Percentiles rank a stretch among this genome's conserved stretches.
Conservation (phyloP, 2,113 vertebrate genomes). For the human (Homo sapiens) region DNA sequence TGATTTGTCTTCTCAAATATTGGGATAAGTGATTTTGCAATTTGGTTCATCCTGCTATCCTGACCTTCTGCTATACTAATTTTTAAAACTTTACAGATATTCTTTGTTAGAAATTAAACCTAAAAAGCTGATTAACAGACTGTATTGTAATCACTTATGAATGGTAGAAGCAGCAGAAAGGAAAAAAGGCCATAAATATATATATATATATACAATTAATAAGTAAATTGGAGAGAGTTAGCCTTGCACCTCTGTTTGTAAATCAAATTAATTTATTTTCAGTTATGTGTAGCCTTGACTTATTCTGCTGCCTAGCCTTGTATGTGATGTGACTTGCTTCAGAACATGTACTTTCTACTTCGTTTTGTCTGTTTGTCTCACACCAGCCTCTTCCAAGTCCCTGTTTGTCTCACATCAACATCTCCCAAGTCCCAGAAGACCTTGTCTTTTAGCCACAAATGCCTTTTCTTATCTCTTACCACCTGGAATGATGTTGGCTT, state of each 20-base stretch:
- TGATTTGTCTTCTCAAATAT: background rate
- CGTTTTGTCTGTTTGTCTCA: background rate
- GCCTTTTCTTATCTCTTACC: background rate
- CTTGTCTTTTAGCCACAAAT: background rate
- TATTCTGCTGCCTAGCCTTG: background rate
- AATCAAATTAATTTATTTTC: background rate
- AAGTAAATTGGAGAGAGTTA: background rate
- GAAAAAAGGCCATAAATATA: background rate
- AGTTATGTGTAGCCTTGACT: background rate
- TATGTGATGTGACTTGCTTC: background rate
- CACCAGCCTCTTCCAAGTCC: background rate
- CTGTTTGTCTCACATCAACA: background rate
- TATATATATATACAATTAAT: too few relatives aligned
- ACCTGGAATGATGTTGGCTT: background rate
- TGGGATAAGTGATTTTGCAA: background rate
- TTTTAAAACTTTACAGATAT: background rate
- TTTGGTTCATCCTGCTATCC: background rate
- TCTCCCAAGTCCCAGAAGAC: background rate
- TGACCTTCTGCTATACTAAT: background rate
- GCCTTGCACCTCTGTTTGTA: background rate
- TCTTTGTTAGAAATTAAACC: background rate
- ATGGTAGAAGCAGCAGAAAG: background rate
- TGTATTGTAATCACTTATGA: background rate
- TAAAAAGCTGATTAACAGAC: background rate
- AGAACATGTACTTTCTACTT: background rate